Base-by-base conservation (phyloP, 2,797 vertebrate genomes). In the Syndactyla subalaris region DNA sequence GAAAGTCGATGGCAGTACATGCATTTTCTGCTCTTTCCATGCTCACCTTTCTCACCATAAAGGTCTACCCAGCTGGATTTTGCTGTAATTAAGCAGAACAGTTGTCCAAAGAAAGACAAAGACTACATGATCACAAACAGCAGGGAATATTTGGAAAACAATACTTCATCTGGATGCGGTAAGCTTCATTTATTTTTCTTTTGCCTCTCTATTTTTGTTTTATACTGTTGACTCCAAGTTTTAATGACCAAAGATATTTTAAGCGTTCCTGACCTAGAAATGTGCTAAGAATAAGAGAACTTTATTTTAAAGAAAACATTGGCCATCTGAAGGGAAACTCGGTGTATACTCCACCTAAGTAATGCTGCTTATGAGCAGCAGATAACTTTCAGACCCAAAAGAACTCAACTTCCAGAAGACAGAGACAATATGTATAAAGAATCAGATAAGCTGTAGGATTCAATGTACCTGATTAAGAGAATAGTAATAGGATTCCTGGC, bases 261-360 rank as follows among this genome's bases (percentile, higher is more conserved):
- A 92, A 94, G 96, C 89, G 93, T 89, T 95, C 86, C 85, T 96
- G 93, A 95, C 83, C 92, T 88, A 94, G 88, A 96, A 96, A 93
- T 27, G 39, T 38, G 38, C 91, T 94, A 95, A 93, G 74, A 96
- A 94, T 93, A 95, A 95, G 79, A 93, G 78, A 88, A 93, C 22
- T 65, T 73, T 87, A 79, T 90, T 7, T 68, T 92, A 61, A 85
- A 88, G 92, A 92, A 93, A 97, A 95, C 70, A 92, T 29, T 71
- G 83, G 72, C 83, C 76, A 92, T 93, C 89, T 89, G 61, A 81
- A 91, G 80, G 27, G 58, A 93, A 86, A 75, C 24, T 75, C 59
- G 26, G 55, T 19, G 20, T 46, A 88, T 34, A 32, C 22, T 55
- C 65, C 86, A 95, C 59, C 59, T 88, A 70, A 79, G 71, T 3